A percentile compares a stretch with the other conserved stretches of the same genome.
phyloP scores from a whole-genome alignment of 2,797 vertebrate species.

The Saguinus oedipus region DNA sequence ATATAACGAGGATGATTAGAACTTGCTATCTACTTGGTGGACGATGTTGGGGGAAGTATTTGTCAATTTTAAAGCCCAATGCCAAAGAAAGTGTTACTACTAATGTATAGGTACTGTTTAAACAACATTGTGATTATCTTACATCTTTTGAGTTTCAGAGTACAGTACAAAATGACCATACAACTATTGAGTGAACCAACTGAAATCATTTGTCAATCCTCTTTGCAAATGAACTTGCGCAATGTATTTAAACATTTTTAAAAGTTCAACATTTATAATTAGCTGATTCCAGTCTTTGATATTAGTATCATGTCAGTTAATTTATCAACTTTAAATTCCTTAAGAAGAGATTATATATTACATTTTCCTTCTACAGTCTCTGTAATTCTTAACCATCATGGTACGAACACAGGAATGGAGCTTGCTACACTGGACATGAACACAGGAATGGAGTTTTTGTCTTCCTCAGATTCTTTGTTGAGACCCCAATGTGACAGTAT shows the following conservation, averaged over 20 bases:
- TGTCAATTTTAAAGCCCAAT: not conserved
- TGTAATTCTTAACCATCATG: not conserved
- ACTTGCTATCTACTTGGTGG: conserved; percentile 16
- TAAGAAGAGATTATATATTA: not conserved
- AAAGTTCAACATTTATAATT: not conserved
- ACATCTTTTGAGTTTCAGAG: not conserved
- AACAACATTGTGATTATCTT: not conserved
- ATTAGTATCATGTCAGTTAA: not conserved
- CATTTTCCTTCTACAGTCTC: conserved; percentile 9
- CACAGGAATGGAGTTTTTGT: not conserved
- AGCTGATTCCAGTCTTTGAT: not conserved
- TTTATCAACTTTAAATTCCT: not conserved
- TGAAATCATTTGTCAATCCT: not conserved
- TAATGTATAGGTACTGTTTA: not conserved
- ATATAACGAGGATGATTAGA: not conserved
- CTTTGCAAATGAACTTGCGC: not conserved
- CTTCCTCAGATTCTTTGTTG: not conserved
- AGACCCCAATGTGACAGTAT: not conserved
- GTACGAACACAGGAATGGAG: not conserved
- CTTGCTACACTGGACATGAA: not conserved
- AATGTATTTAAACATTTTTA: not conserved
- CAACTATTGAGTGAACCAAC: not conserved
- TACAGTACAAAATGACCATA: not conserved
- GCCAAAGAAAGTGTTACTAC: not conserved
- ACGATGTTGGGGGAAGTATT: not conserved